Evolutionary conservation across 2,888 invertebrate species (phyloP).

Genomic region (Yponomeuta evonymella): DNA sequence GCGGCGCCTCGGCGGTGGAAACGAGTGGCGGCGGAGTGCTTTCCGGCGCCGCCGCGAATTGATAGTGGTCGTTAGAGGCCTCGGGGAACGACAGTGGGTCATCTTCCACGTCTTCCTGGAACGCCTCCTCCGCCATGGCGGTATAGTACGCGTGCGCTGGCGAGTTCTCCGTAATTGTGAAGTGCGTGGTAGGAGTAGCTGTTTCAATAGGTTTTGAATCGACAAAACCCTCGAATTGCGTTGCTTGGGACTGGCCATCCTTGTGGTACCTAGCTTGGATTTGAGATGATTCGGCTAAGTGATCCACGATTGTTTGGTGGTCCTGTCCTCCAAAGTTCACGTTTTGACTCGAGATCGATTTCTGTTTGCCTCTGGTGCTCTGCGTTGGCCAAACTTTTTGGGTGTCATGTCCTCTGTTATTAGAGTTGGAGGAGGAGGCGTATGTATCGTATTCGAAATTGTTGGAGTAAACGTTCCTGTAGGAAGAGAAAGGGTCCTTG

Average conservation of each 20-base stretch:
- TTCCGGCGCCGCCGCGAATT: constrained; percentile 51
- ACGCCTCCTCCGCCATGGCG: constrained; percentile 53
- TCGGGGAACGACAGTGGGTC: constrained; percentile 37
- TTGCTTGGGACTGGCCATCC: neutral
- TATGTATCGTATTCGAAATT: constrained; percentile 57
- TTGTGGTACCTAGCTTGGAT: constrained; percentile 13
- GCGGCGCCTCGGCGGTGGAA: constrained; percentile 34
- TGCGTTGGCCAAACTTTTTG: constrained; percentile 32
- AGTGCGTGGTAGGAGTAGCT: constrained; percentile 41
- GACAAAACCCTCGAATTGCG: constrained; percentile 31
- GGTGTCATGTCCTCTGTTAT: constrained; percentile 43
- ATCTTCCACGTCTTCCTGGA: constrained; percentile 45
- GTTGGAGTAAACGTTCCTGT: constrained; percentile 43
- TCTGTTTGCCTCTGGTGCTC: constrained; percentile 49
- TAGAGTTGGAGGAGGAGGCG: constrained; percentile 53
- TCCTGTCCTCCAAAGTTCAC: constrained; percentile 61
- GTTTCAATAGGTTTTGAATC: constrained; percentile 34
- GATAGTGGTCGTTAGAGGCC: constrained; percentile 58
- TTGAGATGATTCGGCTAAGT: constrained; percentile 42
- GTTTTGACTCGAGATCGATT: constrained; percentile 64
- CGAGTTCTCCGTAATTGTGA: constrained; percentile 50
- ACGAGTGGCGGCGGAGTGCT: constrained; percentile 34
- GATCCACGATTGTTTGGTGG: constrained; percentile 53
- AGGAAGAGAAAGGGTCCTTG: constrained; percentile 49
- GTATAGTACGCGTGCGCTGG: constrained; percentile 56